Percentiles rank a stretch among this genome's conserved stretches.
phyloP scores from a whole-genome alignment of 2,797 vertebrate genomes.

The Chelon auratus region DNA sequence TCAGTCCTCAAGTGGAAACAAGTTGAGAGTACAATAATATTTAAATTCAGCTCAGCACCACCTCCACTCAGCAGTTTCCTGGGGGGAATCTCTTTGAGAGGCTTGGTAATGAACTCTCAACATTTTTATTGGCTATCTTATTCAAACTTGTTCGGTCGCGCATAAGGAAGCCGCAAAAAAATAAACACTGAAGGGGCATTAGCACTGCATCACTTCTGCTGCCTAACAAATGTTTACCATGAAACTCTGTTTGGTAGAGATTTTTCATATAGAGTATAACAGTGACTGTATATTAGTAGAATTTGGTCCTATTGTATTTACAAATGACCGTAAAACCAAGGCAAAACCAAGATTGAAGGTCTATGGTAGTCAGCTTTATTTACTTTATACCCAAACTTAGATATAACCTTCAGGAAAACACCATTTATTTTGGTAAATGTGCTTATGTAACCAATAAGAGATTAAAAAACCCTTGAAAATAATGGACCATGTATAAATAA shows the following conservation, averaged over 20 bases:
- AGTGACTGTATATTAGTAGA: background rate
- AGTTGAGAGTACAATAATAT: background rate
- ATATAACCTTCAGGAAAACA: background rate
- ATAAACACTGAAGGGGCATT: conserved; percentile 9
- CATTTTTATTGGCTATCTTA: conserved; percentile 21
- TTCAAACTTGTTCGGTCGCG: conserved; percentile 21
- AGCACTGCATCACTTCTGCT: conserved; percentile 4
- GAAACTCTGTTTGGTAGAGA: background rate
- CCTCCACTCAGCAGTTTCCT: conserved; percentile 7
- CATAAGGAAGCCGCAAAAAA: conserved; percentile 19
- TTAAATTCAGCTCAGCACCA: conserved; percentile 9
- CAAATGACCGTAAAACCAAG: too few species aligned
- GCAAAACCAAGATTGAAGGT: too few species aligned
- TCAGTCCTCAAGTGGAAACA: conserved; percentile 3
- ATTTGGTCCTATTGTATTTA: background rate
- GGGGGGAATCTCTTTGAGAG: conserved; percentile 19
- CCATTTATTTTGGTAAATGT: too few species aligned
- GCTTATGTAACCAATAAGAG: too few species aligned
- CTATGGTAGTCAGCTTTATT: too few species aligned
- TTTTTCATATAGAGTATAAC: conserved; percentile 1
- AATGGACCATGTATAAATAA: too few species aligned
- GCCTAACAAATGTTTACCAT: conserved; percentile 20
- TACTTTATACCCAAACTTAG: too few species aligned
- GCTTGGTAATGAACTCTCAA: conserved; percentile 18
- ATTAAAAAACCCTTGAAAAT: too few species aligned